Evolutionary conservation across 2,888 invertebrate species (phyloP).

Genomic region (Panzeria rudis): DNA sequence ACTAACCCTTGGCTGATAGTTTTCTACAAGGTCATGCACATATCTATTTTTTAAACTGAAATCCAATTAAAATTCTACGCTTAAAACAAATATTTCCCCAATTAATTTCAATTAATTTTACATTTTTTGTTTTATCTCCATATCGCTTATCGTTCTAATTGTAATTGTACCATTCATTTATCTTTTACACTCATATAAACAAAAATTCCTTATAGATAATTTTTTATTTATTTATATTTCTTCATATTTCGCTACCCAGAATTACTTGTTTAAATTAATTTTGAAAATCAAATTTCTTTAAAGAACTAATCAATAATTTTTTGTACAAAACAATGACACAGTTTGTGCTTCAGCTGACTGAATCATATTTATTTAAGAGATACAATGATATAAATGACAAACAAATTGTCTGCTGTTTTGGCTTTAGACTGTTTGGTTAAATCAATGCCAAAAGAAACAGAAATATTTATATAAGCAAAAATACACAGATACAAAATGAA

Average conservation of each 20-base stretch:
- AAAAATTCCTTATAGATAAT: constrained; percentile 31
- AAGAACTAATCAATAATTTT: constrained; percentile 71
- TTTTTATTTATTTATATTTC: background rate
- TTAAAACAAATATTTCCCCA: background rate
- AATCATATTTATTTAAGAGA: constrained; percentile 54
- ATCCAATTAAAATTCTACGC: background rate
- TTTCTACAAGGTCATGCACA: too few relatives aligned
- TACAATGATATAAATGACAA: constrained; percentile 65
- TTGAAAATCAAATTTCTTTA: constrained; percentile 70
- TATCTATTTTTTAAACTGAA: background rate
- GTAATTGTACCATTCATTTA: constrained; percentile 43
- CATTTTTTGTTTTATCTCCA: background rate
- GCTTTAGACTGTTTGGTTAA: constrained; percentile 74
- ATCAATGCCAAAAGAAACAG: constrained; percentile 55
- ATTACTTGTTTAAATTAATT: constrained; percentile 65
- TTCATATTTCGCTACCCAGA: constrained; percentile 35
- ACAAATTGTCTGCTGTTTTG: constrained; percentile 68
- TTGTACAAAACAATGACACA: constrained; percentile 67
- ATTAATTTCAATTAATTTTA: background rate
- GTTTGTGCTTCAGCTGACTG: constrained; percentile 57
- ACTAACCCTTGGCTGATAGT: too few relatives aligned
- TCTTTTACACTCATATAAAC: constrained; percentile 14
- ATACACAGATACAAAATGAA: constrained; percentile 5
- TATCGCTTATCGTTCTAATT: constrained; percentile 47
- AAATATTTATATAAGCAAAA: background rate